Evolutionary conservation across 2,113 vertebrate genomes (phyloP).

Genomic region (Oryzias celebensis): DNA sequence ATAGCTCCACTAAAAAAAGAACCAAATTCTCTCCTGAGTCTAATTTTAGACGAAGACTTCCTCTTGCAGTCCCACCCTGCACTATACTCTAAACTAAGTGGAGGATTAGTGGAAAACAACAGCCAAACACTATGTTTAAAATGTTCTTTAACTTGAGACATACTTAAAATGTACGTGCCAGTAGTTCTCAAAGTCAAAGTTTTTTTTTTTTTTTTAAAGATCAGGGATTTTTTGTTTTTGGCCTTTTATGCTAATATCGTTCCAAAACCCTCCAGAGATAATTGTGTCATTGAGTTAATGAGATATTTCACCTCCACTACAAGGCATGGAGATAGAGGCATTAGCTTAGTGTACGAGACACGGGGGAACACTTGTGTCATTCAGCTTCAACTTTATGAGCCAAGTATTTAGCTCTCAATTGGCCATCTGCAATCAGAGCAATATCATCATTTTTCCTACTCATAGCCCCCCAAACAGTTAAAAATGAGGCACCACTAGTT

Average conservation of each 20-base stretch:
- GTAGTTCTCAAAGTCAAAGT: constrained; percentile 28
- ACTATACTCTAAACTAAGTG: constrained; percentile 36
- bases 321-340: constrained; percentile 5
- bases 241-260: constrained; percentile 19
- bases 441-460: constrained; percentile 15
- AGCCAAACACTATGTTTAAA: constrained; percentile 1
- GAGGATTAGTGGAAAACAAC: constrained; percentile 11
- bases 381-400: constrained; percentile 28
- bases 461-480: constrained; percentile 17
- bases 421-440: constrained; percentile 42
- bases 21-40: constrained; percentile 39
- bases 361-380: constrained; percentile 23
- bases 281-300: constrained; percentile 61
- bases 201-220: constrained; percentile 1
- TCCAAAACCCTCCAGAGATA: constrained; percentile 19
- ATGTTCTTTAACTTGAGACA: constrained; percentile 6
- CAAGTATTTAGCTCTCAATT: constrained; percentile 45
- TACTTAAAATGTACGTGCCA: neutral
- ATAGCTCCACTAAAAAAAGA: constrained; percentile 39
- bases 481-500: too few species aligned
- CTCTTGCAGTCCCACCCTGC: constrained; percentile 26
- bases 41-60: constrained; percentile 62
- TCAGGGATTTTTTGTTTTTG: constrained; percentile 27
- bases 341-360: constrained; percentile 28
- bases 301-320: constrained; percentile 49